phyloP scores from a whole-genome alignment of 2,113 vertebrate genomes.

The Brienomyrus brachyistius region DNA sequence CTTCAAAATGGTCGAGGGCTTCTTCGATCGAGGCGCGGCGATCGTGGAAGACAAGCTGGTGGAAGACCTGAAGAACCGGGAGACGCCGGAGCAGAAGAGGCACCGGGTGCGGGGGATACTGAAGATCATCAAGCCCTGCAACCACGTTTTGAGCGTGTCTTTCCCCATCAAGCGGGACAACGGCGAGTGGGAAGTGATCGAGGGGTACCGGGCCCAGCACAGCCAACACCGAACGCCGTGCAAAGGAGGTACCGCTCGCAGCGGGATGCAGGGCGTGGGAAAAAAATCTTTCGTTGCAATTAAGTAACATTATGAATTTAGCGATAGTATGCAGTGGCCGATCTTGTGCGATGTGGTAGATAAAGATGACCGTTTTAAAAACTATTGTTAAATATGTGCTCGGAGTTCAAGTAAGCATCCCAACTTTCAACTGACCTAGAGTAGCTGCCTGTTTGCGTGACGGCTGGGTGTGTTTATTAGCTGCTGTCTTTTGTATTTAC shows the following conservation, averaged over 20 bases:
- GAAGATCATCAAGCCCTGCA: conserved; percentile 88
- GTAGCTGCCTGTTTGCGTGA: background rate
- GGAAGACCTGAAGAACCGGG: conserved; percentile 73
- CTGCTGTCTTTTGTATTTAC: background rate
- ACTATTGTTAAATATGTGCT: background rate
- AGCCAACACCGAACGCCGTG: conserved; percentile 92
- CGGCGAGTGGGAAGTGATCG: conserved; percentile 89
- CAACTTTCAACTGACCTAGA: background rate
- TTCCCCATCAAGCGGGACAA: conserved; percentile 86
- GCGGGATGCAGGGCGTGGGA: background rate
- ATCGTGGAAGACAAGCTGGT: conserved; percentile 91
- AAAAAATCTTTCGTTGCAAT: background rate
- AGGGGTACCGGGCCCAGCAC: conserved; percentile 89
- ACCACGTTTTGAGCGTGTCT: conserved; percentile 83
- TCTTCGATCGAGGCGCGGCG: conserved; percentile 83
- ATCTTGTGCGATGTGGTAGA: background rate
- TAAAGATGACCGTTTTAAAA: background rate
- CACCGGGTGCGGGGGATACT: conserved; percentile 84
- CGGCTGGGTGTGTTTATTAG: background rate
- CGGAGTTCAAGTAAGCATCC: background rate
- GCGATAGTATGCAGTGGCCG: background rate
- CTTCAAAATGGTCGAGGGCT: conserved; percentile 93
- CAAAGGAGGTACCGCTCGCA: conserved; percentile 70
- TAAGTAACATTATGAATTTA: background rate
- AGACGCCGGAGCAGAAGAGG: conserved; percentile 75